These are phyloP conservation scores for Emydura subglobosa DNA, from an alignment of 2,113 vertebrate genomes.

Conservation along the genomic window DNA sequence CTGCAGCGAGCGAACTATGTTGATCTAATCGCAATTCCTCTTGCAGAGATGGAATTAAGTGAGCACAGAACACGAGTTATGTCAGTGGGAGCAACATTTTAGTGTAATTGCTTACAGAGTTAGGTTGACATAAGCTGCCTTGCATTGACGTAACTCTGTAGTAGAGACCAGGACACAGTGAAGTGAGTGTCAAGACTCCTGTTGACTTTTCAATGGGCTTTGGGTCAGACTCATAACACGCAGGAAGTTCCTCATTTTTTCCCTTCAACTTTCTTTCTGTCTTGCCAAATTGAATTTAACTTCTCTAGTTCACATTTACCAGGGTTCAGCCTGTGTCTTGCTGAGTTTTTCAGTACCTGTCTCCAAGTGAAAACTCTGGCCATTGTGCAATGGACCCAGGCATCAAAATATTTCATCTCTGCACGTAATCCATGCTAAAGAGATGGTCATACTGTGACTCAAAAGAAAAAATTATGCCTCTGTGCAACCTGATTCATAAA, in stretches of 20 bases:
- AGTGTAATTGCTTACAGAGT: background rate
- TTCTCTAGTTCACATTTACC: background rate
- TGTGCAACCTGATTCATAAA: background rate
- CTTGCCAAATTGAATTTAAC: slow-evolving; percentile 7
- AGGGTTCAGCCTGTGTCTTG: background rate
- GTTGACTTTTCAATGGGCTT: background rate
- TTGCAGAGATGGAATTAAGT: background rate
- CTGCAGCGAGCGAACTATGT: background rate
- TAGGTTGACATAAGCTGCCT: background rate
- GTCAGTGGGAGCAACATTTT: too few relatives aligned
- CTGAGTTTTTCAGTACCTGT: slow-evolving; percentile 14
- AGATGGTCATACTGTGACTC: background rate
- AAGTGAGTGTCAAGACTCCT: background rate
- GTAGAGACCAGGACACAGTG: background rate
- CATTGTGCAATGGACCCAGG: background rate
- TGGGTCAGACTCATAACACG: background rate
- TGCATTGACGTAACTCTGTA: background rate
- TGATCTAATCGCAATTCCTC: background rate
- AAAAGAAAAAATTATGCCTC: background rate
- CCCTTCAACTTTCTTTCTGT: background rate
- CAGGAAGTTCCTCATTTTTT: background rate
- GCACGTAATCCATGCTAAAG: background rate
- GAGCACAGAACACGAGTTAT: background rate
- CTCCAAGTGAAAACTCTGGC: background rate
- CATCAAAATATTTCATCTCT: background rate